Conservation (phyloP, 2,888 invertebrate species). For the Drosophila picticornis region DNA sequence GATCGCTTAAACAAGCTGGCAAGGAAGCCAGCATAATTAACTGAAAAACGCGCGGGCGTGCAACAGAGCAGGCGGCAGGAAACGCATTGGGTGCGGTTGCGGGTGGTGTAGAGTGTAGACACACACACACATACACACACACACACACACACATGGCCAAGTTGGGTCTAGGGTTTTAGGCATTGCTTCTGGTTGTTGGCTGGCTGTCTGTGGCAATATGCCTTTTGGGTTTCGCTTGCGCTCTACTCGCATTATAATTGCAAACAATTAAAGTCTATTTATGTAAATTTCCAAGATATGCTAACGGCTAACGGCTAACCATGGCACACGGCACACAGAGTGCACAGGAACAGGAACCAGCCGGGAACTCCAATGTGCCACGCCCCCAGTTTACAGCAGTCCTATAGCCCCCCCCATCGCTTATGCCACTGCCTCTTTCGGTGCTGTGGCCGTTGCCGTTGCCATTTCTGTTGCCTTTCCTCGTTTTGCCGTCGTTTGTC, state of each 20-base stretch:
- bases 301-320: constrained; percentile 46
- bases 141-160: not conserved
- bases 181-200: constrained; percentile 5
- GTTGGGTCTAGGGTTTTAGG: not conserved
- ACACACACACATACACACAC: not conserved
- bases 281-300: constrained; percentile 82
- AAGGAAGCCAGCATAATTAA: constrained; percentile 1
- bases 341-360: constrained; percentile 39
- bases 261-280: constrained; percentile 83
- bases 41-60: constrained; percentile 14
- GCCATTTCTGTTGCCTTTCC: constrained; percentile 18
- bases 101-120: not conserved
- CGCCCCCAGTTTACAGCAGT: constrained; percentile 23
- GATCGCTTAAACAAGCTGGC: constrained; percentile 15
- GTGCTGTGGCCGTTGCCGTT: constrained; percentile 25
- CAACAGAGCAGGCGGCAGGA: not conserved
- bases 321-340: constrained; percentile 25
- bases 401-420: not conserved
- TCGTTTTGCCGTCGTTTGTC: constrained; percentile 65
- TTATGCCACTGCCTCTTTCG: not conserved
- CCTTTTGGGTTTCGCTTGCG: constrained; percentile 44
- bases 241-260: constrained; percentile 77
- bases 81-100: not conserved
- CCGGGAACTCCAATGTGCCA: constrained; percentile 28
- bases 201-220: constrained; percentile 16